Percentiles rank a stretch among this genome's conserved stretches.
phyloP scores from a whole-genome alignment of 2,113 vertebrate species.

The Passer montanus region DNA sequence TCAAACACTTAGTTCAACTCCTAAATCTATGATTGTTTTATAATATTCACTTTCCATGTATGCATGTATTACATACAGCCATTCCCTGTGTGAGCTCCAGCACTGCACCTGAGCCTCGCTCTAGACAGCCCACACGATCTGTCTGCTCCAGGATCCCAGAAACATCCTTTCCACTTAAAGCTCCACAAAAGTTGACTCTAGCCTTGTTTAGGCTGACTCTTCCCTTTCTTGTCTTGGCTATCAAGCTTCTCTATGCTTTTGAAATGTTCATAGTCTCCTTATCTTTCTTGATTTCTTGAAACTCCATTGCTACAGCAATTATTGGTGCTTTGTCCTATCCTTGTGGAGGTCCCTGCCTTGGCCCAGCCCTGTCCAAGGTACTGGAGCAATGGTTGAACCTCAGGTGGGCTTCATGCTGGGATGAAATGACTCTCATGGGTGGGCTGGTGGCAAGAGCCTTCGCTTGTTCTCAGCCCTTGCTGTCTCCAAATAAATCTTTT shows the following conservation, averaged over 20 bases:
- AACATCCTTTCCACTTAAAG: background rate
- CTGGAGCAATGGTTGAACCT: background rate
- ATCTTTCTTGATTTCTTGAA: background rate
- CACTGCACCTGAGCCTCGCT: background rate
- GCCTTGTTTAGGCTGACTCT: background rate
- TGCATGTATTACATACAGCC: background rate
- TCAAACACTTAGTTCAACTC: background rate
- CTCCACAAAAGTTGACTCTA: background rate
- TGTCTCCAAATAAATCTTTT: background rate
- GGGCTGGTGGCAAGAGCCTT: background rate
- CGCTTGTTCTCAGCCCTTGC: background rate
- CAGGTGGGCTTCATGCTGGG: fast-evolving
- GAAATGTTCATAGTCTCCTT: background rate
- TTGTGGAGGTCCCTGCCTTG: background rate
- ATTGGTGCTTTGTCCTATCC: fast-evolving
- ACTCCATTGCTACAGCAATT: background rate
- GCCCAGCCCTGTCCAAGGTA: slow-evolving; percentile 29
- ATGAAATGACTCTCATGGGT: background rate
- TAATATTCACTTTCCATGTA: background rate
- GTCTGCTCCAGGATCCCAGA: background rate
- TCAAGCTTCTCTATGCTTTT: background rate
- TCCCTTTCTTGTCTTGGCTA: background rate
- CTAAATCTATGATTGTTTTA: background rate
- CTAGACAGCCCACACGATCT: fast-evolving
- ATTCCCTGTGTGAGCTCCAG: background rate